Conservation (phyloP, 2,797 vertebrate species). For the Lacerta agilis region DNA sequence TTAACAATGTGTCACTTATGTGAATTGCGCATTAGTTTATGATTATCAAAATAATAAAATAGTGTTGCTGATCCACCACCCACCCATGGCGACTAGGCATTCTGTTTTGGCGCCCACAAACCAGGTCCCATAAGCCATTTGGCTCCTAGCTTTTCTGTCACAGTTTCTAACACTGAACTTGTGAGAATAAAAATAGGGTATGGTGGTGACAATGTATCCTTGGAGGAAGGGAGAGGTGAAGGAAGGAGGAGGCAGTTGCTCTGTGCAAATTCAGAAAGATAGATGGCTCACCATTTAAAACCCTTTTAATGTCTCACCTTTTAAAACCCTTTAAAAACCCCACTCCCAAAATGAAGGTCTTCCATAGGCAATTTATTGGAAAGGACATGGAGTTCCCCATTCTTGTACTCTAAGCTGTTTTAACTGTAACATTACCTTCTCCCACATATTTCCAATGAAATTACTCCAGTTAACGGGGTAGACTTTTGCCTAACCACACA, state of each 20-base stretch:
- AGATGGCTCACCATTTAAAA: background rate
- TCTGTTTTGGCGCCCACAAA: too few species aligned
- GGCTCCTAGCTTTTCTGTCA: too few species aligned
- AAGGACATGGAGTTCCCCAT: background rate
- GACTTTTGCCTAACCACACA: background rate
- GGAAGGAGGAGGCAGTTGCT: background rate
- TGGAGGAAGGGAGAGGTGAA: too few species aligned
- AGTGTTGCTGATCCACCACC: too few species aligned
- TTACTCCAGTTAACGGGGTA: background rate
- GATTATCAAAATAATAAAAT: too few species aligned
- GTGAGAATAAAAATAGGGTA: background rate
- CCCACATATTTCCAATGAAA: background rate
- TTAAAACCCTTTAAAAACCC: background rate
- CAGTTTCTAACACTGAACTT: too few species aligned
- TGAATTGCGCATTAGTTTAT: too few species aligned
- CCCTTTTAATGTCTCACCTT: background rate
- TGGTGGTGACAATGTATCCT: background rate
- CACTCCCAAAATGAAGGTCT: background rate
- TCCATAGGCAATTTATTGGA: background rate
- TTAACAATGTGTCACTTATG: too few species aligned
- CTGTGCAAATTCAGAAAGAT: background rate
- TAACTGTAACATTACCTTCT: background rate
- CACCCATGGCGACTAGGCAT: too few species aligned
- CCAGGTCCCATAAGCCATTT: too few species aligned
- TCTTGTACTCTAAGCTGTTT: background rate